Conservation (phyloP, 2,888 invertebrate genomes). For the Epicampocera succincta region DNA sequence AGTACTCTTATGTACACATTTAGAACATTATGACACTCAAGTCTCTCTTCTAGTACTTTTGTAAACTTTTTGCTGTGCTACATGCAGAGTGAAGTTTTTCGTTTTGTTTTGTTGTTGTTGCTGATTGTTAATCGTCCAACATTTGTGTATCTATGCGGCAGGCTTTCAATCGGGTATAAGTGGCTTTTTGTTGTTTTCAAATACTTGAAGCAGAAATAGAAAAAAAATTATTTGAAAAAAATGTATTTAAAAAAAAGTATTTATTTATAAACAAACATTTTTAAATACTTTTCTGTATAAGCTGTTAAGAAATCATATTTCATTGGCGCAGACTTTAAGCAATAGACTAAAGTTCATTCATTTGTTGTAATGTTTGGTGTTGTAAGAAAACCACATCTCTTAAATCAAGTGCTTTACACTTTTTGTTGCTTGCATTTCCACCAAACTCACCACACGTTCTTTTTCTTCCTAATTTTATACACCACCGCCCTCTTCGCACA, state of each 20-base stretch:
- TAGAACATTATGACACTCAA: conserved; percentile 52
- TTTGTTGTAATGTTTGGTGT: conserved; percentile 29
- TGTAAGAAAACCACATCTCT: conserved; percentile 26
- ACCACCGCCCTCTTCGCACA: conserved; percentile 59
- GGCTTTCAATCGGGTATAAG: conserved; percentile 59
- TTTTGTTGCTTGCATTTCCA: conserved; percentile 21
- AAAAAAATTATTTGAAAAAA: conserved; percentile 12
- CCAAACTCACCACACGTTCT: conserved; percentile 59
- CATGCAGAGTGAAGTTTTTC: conserved; percentile 46
- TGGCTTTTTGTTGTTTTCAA: conserved; percentile 26
- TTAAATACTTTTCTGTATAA: background rate
- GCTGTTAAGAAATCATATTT: conserved; percentile 11
- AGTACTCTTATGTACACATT: conserved; percentile 27
- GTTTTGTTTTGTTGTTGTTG: conserved; percentile 40
- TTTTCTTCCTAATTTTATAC: conserved; percentile 37
- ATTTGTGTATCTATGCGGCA: conserved; percentile 72
- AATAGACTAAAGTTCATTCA: background rate
- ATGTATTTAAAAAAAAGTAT: conserved; percentile 14
- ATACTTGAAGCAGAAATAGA: background rate
- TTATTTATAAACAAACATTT: conserved; percentile 23
- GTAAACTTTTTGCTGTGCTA: conserved; percentile 21
- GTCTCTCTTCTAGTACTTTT: conserved; percentile 41
- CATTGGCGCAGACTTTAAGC: conserved; percentile 12
- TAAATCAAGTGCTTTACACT: conserved; percentile 20
- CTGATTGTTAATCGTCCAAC: conserved; percentile 66